Conservation (phyloP, 2,888 invertebrate species). For the Rhabditoides inermis region DNA sequence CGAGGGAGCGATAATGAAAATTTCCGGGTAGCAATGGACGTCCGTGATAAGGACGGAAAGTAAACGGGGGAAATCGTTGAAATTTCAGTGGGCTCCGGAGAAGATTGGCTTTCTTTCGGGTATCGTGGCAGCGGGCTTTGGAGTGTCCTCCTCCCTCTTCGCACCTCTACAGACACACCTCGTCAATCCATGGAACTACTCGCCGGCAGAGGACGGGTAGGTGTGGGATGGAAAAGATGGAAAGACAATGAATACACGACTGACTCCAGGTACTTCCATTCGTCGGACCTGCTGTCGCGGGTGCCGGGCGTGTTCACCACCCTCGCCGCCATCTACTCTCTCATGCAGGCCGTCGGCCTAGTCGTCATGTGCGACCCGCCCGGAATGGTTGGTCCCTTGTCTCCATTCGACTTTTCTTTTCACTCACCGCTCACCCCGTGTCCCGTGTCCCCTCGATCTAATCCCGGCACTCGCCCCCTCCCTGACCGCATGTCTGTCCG, state of each 20-base stretch:
- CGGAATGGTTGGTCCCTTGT: conserved; percentile 26
- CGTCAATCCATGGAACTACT: conserved; percentile 43
- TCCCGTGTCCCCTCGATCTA: too few species aligned
- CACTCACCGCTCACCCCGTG: too few species aligned
- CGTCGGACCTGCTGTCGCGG: conserved; percentile 30
- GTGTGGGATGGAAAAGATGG: not conserved
- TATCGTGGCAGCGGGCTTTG: conserved; percentile 51
- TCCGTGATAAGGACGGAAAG: too few species aligned
- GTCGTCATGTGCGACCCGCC: conserved; percentile 50
- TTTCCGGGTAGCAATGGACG: too few species aligned
- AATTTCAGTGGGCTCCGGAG: conserved; percentile 48
- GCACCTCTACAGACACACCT: conserved; percentile 49
- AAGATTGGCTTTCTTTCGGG: conserved; percentile 47
- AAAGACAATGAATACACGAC: too few species aligned
- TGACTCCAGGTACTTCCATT: conserved; percentile 29
- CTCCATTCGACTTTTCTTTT: too few species aligned
- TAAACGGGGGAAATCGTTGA: too few species aligned
- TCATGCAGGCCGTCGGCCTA: conserved; percentile 46
- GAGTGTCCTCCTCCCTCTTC: conserved; percentile 48
- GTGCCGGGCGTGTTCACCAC: conserved; percentile 40
- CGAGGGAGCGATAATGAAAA: too few species aligned
- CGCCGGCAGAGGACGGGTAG: conserved; percentile 43
- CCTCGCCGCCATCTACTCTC: conserved; percentile 37
- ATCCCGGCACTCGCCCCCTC: too few species aligned
- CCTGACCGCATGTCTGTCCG: too few species aligned